These are phyloP conservation scores for Xyrauchen texanus DNA, from an alignment of 2,113 vertebrate species.

Conservation along the genomic window DNA sequence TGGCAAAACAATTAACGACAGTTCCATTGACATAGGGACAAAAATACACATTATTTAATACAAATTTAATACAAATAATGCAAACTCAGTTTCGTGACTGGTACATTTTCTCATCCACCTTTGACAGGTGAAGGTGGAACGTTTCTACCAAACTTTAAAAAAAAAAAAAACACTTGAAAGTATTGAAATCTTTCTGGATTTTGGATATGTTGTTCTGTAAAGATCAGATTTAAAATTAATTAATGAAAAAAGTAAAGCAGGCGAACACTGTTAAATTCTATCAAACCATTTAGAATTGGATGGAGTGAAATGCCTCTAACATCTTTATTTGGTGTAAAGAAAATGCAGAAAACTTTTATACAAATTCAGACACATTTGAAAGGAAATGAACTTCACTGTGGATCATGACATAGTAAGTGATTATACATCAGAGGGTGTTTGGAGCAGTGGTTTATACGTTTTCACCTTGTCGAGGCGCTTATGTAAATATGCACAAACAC, in stretches of 20 bases:
- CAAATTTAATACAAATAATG: too few relatives aligned
- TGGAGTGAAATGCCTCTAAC: background rate
- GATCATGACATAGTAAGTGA: conserved; percentile 39
- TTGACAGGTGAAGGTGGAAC: too few relatives aligned
- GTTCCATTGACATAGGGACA: too few relatives aligned
- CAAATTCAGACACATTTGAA: conserved; percentile 18
- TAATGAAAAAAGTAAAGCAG: background rate
- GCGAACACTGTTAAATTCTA: background rate
- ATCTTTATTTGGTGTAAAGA: background rate
- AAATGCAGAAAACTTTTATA: conserved; percentile 11
- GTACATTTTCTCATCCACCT: too few relatives aligned
- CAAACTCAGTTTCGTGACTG: too few relatives aligned
- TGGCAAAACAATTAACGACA: too few relatives aligned
- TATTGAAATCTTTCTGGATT: too few relatives aligned
- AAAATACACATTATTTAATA: too few relatives aligned
- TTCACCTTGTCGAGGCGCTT: conserved; percentile 15
- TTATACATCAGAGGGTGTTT: conserved; percentile 42
- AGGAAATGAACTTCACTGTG: conserved; percentile 47
- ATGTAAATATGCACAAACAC: background rate
- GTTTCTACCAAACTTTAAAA: too few relatives aligned
- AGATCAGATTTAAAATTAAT: background rate
- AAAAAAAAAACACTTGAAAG: too few relatives aligned
- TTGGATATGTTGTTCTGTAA: too few relatives aligned
- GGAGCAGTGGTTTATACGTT: background rate
- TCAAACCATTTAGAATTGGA: background rate